Evolutionary conservation across 2,888 invertebrate genomes (phyloP).

Genomic region (Eupeodes latifasciatus): DNA sequence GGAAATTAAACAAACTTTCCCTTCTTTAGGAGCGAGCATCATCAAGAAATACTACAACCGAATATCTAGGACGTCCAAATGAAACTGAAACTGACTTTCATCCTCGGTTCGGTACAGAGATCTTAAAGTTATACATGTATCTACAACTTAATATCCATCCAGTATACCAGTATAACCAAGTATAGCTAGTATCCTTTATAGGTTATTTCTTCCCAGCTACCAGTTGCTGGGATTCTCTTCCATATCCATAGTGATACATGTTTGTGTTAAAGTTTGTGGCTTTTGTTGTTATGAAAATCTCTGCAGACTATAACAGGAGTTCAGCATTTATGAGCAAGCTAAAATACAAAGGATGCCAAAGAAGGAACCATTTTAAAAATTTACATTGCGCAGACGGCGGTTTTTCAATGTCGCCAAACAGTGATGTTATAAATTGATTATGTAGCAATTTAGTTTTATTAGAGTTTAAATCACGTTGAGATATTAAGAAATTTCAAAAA

Average conservation of each 20-base stretch:
- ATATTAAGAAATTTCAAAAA: too few relatives aligned
- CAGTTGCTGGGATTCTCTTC: slow-evolving; percentile 59
- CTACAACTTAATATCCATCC: neutral
- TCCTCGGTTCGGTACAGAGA: slow-evolving; percentile 51
- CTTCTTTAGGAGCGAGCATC: neutral
- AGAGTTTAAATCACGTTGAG: too few relatives aligned
- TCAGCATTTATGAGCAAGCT: slow-evolving; percentile 51
- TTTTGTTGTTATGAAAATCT: slow-evolving; percentile 69
- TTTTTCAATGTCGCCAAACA: slow-evolving; percentile 36
- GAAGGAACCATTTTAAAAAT: slow-evolving; percentile 38
- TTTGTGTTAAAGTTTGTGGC: slow-evolving; percentile 17
- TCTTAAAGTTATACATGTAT: slow-evolving; percentile 37
- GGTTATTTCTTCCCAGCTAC: slow-evolving; percentile 34
- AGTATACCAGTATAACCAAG: neutral
- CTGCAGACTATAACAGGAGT: slow-evolving; percentile 59
- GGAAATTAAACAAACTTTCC: slow-evolving; percentile 22
- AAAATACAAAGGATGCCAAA: slow-evolving; percentile 29
- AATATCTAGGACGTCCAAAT: slow-evolving; percentile 71
- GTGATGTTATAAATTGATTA: slow-evolving; percentile 14
- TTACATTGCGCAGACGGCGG: slow-evolving; percentile 70
- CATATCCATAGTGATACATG: neutral
- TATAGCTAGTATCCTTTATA: neutral
- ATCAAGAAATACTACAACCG: slow-evolving; percentile 37
- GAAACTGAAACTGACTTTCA: slow-evolving; percentile 75
- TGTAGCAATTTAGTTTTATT: too few relatives aligned